Evolutionary conservation across 2,888 invertebrate genomes (phyloP).

Genomic region (Cordilura impudica): DNA sequence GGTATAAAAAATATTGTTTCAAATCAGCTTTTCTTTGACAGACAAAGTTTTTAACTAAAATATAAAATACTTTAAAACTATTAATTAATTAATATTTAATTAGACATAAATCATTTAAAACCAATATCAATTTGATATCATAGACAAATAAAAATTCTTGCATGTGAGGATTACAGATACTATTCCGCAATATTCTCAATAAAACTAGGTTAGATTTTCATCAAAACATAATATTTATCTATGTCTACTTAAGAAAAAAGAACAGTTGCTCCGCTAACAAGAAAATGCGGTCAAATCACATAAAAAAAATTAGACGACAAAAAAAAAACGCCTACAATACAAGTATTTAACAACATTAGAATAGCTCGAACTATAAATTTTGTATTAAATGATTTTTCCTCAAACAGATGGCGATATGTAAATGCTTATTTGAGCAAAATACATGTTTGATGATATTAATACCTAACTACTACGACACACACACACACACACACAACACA

Average conservation of each 20-base stretch:
- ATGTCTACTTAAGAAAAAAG: not conserved
- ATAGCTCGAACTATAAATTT: constrained; percentile 31
- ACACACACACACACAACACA: not conserved
- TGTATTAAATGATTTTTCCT: constrained; percentile 33
- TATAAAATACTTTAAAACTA: too few species aligned
- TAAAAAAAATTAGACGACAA: constrained; percentile 1
- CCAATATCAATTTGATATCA: too few species aligned
- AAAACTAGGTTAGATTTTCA: too few species aligned
- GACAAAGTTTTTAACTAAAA: too few species aligned
- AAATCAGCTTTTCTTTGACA: too few species aligned
- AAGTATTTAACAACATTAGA: not conserved
- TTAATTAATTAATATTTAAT: too few species aligned
- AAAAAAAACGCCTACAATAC: constrained; percentile 22
- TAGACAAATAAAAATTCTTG: too few species aligned
- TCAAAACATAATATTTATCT: too few species aligned
- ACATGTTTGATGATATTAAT: not conserved
- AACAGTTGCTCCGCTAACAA: constrained; percentile 31
- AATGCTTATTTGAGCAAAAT: constrained; percentile 8
- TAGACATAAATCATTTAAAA: too few species aligned
- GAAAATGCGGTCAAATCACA: constrained; percentile 49
- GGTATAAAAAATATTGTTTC: too few species aligned
- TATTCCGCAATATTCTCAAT: too few species aligned
- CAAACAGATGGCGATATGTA: constrained; percentile 38
- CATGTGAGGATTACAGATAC: too few species aligned
- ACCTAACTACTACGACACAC: not conserved